These are phyloP conservation scores for Taenioides sp. DNA, from an alignment of 2,797 vertebrate genomes.

Conservation along the genomic window DNA sequence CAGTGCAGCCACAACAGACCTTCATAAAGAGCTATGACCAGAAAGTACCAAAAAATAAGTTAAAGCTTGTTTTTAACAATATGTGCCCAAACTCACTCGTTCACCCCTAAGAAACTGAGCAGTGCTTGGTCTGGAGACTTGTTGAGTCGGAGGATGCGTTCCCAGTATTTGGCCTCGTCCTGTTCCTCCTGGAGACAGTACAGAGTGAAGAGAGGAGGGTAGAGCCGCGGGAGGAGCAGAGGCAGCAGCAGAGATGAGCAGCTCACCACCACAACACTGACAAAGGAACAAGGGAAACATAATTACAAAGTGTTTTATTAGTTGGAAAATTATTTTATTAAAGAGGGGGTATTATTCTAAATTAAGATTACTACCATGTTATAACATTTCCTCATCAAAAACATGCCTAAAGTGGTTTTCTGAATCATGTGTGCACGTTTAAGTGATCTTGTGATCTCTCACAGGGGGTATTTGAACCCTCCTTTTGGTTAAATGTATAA, in stretches of 20 bases:
- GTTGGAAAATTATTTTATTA: no score
- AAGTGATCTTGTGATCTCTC: no score
- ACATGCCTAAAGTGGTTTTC: not conserved
- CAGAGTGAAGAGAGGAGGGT: conserved; percentile 93
- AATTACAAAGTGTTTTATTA: no score
- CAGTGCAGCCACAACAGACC: no score
- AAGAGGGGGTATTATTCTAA: no score
- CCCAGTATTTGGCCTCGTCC: conserved; percentile 92
- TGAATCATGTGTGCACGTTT: not conserved
- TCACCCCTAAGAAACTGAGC: conserved; percentile 90
- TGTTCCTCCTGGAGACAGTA: conserved; percentile 93
- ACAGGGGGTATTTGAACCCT: no score
- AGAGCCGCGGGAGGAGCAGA: conserved; percentile 91
- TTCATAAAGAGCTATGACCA: no score
- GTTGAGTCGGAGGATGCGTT: conserved; percentile 90
- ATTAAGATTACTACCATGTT: no score
- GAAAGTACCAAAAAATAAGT: no score
- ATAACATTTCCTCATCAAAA: no score
- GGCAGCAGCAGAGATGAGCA: conserved; percentile 90
- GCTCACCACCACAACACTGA: conserved; percentile 86
- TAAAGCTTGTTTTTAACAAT: not conserved
- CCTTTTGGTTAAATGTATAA: no score
- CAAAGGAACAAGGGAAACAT: not conserved
- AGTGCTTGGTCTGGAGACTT: conserved; percentile 91
- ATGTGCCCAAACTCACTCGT: conserved; percentile 77